Evolutionary conservation across 2,797 vertebrate species (phyloP), one percentile per base, ranked within the genome.

Genomic region (Limnodromus scolopaceus): DNA sequence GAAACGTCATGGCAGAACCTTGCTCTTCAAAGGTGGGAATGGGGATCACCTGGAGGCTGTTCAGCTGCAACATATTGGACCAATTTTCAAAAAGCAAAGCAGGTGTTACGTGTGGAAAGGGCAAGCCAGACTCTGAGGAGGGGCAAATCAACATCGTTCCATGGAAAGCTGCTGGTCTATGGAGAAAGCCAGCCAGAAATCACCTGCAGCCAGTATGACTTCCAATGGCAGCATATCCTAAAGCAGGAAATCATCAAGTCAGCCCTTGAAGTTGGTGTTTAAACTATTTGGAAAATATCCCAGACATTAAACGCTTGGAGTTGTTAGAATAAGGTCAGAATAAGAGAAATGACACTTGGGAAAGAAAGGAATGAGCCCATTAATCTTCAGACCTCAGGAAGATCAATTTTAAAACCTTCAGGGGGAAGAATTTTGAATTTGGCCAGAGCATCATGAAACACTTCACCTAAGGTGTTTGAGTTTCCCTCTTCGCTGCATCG

Each of bases 271-370:
- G 22, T 2, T 71, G 60, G 5, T 84, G 61, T 71, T 93, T 72
- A 28, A 92, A 66, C 36, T 28, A 24, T 14, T 74, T 95, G 95
- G 90, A 90, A 94, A 81, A 92, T 24, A 72, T 78, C 77, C 83
- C 64, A 88, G 85, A 9, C 27, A 6, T 88, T n/a, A 81, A 96
- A 90, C 63, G 48, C 77, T 93, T 58, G 34, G 69, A 88, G 38
- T 53, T 83, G 34, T 71, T 65, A 71, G 72, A 86, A 64, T 70
- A 87, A 76, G 63, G 51, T 74, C 68, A 77, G 28, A 64, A 53
- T 48, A 81, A 94, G 69, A 81, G 45, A 64, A 96, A 92, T 58
- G 7, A 28, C 30, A n/a, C 30, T 55, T 64, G 49, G 45, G 65
- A 46, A 80, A 34, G 39, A 71, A 80, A 78, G 41, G 30, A 88